Base-by-base conservation (phyloP, 2,113 vertebrate species). In the Pomatostomus ruficeps region DNA sequence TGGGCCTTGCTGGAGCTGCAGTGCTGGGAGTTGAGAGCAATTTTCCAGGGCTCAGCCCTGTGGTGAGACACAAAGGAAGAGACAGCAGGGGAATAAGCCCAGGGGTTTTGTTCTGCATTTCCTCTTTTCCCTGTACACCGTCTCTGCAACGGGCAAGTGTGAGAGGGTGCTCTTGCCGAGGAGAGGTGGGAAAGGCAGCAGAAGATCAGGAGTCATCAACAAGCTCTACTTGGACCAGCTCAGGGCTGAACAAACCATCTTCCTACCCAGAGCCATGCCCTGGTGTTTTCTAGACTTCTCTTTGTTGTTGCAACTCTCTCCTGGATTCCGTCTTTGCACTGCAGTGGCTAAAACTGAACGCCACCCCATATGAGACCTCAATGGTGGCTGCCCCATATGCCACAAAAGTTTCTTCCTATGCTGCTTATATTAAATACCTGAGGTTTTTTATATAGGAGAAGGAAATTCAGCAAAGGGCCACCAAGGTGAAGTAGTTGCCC, bases 61-160 rank as follows among this genome's bases (percentile, higher is more conserved):
- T 6, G 1, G 5, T 51, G 68, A 62, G 15, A 46, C 26, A 26
- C 7, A 36, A 35, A 9, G 12, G 9, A 11, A n/a, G 43, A 81
- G 24, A 16, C 0, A 1, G 24, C 0, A 1, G 36, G 24, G 15
- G 13, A 78, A 31, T 48, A 59, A 65, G 6, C 54, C 21, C 1
- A 1, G 35, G 42, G 49, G 11, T 45, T 25, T 12, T 22, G 6
- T 74, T 70, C 4, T 1, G 33, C 31, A 43, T 19, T 22, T 77
- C 11, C 29, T 59, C 54, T 77, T 76, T 54, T 62, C 21, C n/a
- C 31, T 1, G 0, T 33, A 40, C 18, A 28, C 43, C 2, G 0
- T 29, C 57, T 40, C 28, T 35, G 35, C 1, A 0, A 22, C 0
- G 0, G 63, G 42, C n/a, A 72, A 51, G 43, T 26, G 11, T 1